Percentiles rank a stretch among this genome's conserved stretches.
phyloP scores from a whole-genome alignment of 2,113 vertebrate species.

The Ictalurus punctatus region DNA sequence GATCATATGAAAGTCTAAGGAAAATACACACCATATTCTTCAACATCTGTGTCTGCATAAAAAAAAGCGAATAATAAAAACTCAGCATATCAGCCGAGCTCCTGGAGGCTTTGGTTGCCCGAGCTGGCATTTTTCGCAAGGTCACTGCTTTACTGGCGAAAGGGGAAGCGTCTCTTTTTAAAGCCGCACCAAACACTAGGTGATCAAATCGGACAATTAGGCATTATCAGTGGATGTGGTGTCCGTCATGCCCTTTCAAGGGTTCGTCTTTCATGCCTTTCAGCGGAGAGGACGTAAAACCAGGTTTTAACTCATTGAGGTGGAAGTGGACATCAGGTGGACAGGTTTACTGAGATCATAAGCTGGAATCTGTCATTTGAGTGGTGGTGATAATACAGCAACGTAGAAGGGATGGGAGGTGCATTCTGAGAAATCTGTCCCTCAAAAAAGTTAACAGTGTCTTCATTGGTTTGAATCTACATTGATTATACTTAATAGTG shows the following conservation, averaged over 20 bases:
- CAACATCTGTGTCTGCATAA: neutral
- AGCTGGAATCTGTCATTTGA: neutral
- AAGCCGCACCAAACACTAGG: slow-evolving; percentile 37
- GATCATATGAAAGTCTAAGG: neutral
- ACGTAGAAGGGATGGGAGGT: neutral
- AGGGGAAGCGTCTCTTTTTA: slow-evolving; percentile 42
- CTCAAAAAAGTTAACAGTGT: neutral
- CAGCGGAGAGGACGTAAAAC: slow-evolving; percentile 20
- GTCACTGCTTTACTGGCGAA: slow-evolving; percentile 51
- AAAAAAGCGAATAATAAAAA: slow-evolving; percentile 13
- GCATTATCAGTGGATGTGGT: slow-evolving; percentile 49
- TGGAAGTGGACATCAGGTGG: neutral
- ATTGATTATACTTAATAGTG: neutral
- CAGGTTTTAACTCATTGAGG: neutral
- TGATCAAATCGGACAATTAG: slow-evolving; percentile 57
- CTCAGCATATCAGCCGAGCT: slow-evolving; percentile 14
- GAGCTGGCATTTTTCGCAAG: slow-evolving; percentile 43
- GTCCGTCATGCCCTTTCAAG: slow-evolving; percentile 37
- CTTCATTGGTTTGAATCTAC: neutral
- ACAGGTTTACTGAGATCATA: neutral
- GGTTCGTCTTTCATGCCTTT: slow-evolving; percentile 31
- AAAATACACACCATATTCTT: neutral
- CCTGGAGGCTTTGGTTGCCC: slow-evolving; percentile 15
- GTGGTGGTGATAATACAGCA: neutral
- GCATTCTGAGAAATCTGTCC: neutral